phyloP scores from a whole-genome alignment of 2,797 vertebrate genomes.

The Syngnathus rostellatus region DNA sequence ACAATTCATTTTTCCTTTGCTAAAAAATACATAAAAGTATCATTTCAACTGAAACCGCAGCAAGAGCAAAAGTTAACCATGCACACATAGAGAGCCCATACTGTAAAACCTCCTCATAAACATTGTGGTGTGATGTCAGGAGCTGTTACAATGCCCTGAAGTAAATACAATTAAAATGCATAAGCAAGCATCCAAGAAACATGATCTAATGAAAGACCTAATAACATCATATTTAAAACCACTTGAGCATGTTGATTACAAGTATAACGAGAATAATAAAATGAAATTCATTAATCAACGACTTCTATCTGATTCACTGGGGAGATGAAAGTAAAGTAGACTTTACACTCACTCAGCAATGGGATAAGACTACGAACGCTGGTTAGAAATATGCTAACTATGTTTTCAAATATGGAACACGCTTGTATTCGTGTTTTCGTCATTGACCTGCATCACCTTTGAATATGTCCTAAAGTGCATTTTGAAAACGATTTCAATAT shows the following conservation, averaged over 20 bases:
- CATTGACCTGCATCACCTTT: not conserved
- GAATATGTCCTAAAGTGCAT: not conserved
- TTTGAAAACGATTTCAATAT: not conserved
- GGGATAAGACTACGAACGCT: not conserved
- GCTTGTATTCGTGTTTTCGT: not conserved
- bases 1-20: not conserved
- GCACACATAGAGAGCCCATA: not conserved
- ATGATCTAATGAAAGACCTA: conserved; percentile 1
- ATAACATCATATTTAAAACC: not conserved
- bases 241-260: not conserved
- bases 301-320: not conserved
- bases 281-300: not conserved
- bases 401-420: not conserved
- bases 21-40: not conserved
- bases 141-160: not conserved
- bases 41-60: not conserved
- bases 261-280: not conserved
- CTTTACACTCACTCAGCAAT: not conserved
- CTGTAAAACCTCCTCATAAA: not conserved
- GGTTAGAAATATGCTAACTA: not conserved
- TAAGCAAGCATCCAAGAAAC: not conserved
- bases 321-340: not conserved
- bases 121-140: not conserved
- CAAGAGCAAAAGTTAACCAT: not conserved
- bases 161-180: not conserved